These are phyloP conservation scores for Stercorarius parasiticus DNA, from an alignment of 2,113 vertebrate genomes.

Conservation along the genomic window DNA sequence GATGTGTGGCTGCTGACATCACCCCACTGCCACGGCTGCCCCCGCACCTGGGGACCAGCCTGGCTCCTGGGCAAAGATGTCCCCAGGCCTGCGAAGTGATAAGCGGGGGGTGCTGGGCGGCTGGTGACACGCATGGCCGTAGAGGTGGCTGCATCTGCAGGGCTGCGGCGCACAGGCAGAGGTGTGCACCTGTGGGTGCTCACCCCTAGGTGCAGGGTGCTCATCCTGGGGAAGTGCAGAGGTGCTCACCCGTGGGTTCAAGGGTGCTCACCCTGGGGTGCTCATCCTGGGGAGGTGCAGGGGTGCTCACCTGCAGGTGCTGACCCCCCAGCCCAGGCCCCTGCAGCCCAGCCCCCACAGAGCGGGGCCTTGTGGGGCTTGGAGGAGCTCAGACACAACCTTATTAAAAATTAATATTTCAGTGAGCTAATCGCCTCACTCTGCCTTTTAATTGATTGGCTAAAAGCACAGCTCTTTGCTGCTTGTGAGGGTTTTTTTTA, in stretches of 20 bases:
- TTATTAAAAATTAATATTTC: slow-evolving; percentile 79
- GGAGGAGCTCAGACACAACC: slow-evolving; percentile 54
- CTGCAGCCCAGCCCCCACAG: background rate
- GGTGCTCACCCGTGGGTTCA: background rate
- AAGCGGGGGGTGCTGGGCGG: accelerated
- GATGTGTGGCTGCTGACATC: background rate
- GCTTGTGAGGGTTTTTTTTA: background rate
- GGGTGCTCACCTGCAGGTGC: background rate
- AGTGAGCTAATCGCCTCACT: slow-evolving; percentile 69
- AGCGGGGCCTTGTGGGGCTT: background rate
- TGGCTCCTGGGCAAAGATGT: background rate
- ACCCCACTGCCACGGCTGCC: background rate
- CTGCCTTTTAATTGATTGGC: slow-evolving; percentile 78
- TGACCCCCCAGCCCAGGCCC: background rate
- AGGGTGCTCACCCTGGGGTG: background rate
- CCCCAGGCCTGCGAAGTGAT: background rate
- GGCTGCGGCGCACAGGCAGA: background rate
- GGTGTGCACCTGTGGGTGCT: background rate
- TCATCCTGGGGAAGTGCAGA: background rate
- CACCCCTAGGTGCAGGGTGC: background rate
- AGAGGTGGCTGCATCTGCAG: background rate
- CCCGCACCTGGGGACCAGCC: background rate
- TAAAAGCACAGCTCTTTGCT: slow-evolving; percentile 64
- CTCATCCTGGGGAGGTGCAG: background rate
- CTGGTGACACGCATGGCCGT: background rate